Conservation (phyloP, 2,797 vertebrate species). For the Arrhamphus sclerolepis region DNA sequence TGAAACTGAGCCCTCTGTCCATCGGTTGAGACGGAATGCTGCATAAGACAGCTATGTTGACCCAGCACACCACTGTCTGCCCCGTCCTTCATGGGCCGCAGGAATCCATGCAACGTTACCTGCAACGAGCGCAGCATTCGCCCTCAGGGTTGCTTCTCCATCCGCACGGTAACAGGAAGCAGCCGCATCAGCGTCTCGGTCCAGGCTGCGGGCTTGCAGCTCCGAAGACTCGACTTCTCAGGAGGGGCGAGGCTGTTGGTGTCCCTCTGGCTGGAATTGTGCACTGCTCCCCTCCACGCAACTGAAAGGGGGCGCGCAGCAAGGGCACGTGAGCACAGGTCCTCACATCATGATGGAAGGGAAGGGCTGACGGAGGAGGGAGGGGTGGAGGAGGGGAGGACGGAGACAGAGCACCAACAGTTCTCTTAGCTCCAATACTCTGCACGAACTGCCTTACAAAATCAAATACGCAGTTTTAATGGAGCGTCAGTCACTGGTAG, state of each 20-base stretch:
- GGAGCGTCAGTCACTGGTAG: too few relatives aligned
- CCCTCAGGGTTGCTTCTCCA: slow-evolving; percentile 37
- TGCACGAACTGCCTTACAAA: too few relatives aligned
- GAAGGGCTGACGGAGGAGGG: background rate
- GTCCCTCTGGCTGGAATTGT: too few relatives aligned
- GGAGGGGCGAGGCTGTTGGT: slow-evolving; percentile 18
- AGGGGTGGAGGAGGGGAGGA: too few relatives aligned
- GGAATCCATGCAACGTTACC: slow-evolving; percentile 42
- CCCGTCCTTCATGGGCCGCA: slow-evolving; percentile 29
- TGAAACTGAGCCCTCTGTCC: slow-evolving; percentile 5
- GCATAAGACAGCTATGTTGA: slow-evolving; percentile 70
- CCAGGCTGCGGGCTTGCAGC: slow-evolving; percentile 15
- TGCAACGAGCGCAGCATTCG: slow-evolving; percentile 27
- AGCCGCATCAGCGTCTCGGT: slow-evolving; percentile 15
- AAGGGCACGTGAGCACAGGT: slow-evolving; percentile 20
- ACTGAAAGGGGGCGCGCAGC: slow-evolving; percentile 37
- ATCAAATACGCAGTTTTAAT: too few relatives aligned
- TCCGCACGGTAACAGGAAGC: slow-evolving; percentile 19
- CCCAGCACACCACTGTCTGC: slow-evolving; percentile 27
- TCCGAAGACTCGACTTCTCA: background rate
- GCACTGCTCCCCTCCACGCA: slow-evolving; percentile 29
- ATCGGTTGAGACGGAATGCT: slow-evolving; percentile 8
- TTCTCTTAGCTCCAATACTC: background rate
- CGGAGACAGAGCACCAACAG: too few relatives aligned
- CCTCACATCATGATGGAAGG: slow-evolving; percentile 22